Base-by-base conservation (phyloP, 1,140 invertebrate species). In the Hyphantria cunea region DNA sequence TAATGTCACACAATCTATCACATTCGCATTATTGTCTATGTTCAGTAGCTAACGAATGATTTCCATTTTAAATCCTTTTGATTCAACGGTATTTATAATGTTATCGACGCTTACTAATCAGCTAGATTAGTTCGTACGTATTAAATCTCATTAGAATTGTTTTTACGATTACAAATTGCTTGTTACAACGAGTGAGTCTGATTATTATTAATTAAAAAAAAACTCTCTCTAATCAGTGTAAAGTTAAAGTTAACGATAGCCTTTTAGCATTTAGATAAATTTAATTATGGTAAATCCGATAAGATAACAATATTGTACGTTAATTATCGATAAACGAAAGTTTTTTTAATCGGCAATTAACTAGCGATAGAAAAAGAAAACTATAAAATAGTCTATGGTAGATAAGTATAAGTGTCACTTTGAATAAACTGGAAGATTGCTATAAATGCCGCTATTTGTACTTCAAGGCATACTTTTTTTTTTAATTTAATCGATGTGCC, bases 401-500 rank as follows among this genome's bases (percentile, higher is more conserved):
- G 8, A 37, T 37, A 37, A 3, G 34, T 10, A 1, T 37, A 7
- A 37, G 8, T 11, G 11, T 37, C 11, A 37, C 34, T 37, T 37
- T 8, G 34, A 37, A 37, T 37, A 7, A 37, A 37, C 17, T 37
- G 8, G 7, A 37, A 37, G 34, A 37, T 7, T 8, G 14, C 13
- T 12, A 44, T 7, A 44, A 44, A 12, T 44, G 14, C 17, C 5
- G 17, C 5, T 25, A 25, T 25, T 25, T 25, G 17, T 25, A 25
- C 17, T 5, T 25, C 17, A 25, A 25, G 17, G 17, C 5, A 25
- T 25, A 5, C n/a, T n/a, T n/a, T n/a, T 25, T 25, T 25, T 25
- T 25, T 49, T 49, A 59, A 32, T 11, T 59, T 66, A 70, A 75
- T 75, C 70, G 70, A 70, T 70, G 65, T 25, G 8, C 41, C 12